Evolutionary conservation across 1,140 invertebrate genomes (phyloP).

Genomic region (Drosophila insularis): DNA sequence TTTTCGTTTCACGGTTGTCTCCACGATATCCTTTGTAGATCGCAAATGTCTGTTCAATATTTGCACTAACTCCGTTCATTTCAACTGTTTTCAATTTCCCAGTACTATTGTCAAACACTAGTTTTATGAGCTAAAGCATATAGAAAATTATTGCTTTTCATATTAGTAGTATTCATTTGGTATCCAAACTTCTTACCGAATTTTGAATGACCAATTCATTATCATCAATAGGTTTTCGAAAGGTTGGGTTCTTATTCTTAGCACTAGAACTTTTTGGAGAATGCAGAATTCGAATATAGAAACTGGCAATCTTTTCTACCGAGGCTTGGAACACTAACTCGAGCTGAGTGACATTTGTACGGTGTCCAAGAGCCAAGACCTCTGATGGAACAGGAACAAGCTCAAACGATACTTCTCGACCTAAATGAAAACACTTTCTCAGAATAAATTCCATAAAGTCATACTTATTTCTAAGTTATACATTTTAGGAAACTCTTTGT

Average conservation of each 20-base stretch:
- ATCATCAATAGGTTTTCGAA: neutral
- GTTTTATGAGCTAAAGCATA: conserved; percentile 40
- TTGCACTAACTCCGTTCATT: conserved; percentile 76
- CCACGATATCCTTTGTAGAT: conserved; percentile 89
- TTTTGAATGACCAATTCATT: conserved; percentile 46
- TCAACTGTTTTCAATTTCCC: conserved; percentile 85
- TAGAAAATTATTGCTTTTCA: neutral
- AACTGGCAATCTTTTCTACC: conserved; percentile 58
- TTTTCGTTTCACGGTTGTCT: conserved; percentile 84
- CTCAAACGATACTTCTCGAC: conserved; percentile 82
- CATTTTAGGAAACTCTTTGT: too few relatives aligned
- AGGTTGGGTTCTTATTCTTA: neutral
- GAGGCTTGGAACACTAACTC: conserved; percentile 88
- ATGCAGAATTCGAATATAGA: conserved; percentile 53
- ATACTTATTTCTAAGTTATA: too few relatives aligned
- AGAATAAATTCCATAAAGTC: too few relatives aligned
- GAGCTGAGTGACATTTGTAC: conserved; percentile 84
- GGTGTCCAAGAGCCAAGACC: conserved; percentile 86
- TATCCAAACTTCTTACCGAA: conserved; percentile 45
- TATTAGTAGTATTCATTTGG: neutral
- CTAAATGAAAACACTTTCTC: too few relatives aligned
- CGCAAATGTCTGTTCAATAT: conserved; percentile 86
- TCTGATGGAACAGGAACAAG: conserved; percentile 85
- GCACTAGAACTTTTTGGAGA: neutral
- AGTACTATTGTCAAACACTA: conserved; percentile 33